A percentile compares a stretch with the other conserved stretches of the same genome.
phyloP scores from a whole-genome alignment of 2,113 vertebrate species.

The Callopanchax toddi region DNA sequence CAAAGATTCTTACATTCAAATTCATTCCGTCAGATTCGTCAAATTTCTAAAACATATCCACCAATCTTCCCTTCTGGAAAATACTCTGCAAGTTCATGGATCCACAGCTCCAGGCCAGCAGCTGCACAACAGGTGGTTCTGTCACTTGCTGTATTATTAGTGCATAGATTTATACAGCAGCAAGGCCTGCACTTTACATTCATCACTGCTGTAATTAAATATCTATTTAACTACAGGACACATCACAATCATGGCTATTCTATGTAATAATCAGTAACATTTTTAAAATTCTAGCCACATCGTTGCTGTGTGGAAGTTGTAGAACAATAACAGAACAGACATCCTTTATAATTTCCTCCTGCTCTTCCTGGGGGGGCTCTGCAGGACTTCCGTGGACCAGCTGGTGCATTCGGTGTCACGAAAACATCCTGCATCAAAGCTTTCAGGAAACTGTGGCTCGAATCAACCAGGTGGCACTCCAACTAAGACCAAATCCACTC shows the following conservation, averaged over 20 bases:
- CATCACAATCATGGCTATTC: background rate
- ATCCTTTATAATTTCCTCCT: slow-evolving; percentile 29
- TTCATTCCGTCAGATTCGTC: slow-evolving; percentile 8
- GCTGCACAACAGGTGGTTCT: slow-evolving; percentile 5
- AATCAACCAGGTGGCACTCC: background rate
- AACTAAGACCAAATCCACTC: background rate
- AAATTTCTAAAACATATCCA: too few relatives aligned
- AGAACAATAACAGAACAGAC: slow-evolving; percentile 45
- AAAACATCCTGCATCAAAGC: slow-evolving; percentile 3
- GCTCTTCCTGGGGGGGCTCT: slow-evolving; percentile 10
- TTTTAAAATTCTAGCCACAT: slow-evolving; percentile 5
- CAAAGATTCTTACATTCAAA: slow-evolving; percentile 20
- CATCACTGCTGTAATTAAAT: slow-evolving; percentile 12
- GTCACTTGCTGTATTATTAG: slow-evolving; percentile 13
- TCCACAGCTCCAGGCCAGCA: slow-evolving; percentile 31
- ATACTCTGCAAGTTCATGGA: slow-evolving; percentile 11
- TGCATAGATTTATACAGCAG: slow-evolving; percentile 34
- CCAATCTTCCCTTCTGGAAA: background rate
- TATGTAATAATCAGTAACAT: background rate
- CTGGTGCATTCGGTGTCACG: slow-evolving; percentile 16
- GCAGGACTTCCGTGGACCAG: slow-evolving; percentile 10
- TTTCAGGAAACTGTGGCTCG: slow-evolving; percentile 4
- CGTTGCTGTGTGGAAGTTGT: background rate
- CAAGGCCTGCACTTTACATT: slow-evolving; percentile 34
- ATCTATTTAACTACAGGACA: slow-evolving; percentile 6